These are phyloP conservation scores for Dallia pectoralis DNA, from an alignment of 2,797 vertebrate species.

Conservation along the genomic window DNA sequence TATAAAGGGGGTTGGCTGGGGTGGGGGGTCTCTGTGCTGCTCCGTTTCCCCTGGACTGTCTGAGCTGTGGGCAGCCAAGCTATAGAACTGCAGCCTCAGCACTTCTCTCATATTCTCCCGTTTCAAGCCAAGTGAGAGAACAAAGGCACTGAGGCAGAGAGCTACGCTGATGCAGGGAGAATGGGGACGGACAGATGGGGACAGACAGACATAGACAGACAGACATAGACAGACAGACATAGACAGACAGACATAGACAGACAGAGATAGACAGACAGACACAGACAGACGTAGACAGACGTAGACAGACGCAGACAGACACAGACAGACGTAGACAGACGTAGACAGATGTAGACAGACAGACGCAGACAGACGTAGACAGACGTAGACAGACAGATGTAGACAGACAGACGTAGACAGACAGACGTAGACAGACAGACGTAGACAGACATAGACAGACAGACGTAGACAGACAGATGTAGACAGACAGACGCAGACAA, in stretches of 20 bases:
- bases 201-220: not conserved
- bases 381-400: constrained; percentile 42
- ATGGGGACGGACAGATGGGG: constrained; percentile 58
- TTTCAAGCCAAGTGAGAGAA: constrained; percentile 75
- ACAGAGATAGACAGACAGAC: not conserved
- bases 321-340: too few species aligned
- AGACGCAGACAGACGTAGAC: not conserved
- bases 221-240: not conserved
- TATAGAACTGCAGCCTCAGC: constrained; percentile 72
- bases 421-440: constrained; percentile 48
- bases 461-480: constrained; percentile 47
- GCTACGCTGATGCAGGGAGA: constrained; percentile 72
- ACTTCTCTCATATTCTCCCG: constrained; percentile 72
- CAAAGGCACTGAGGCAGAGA: constrained; percentile 68
- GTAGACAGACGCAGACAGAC: not conserved
- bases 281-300: not conserved
- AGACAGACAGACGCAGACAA: not conserved
- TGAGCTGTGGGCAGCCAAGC: constrained; percentile 71
- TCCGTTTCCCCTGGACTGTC: constrained; percentile 68
- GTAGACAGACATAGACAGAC: not conserved
- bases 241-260: constrained; percentile 9
- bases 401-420: constrained; percentile 43
- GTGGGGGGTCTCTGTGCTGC: not conserved
- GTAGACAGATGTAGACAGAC: not conserved
- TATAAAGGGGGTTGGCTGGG: constrained; percentile 1